Base-by-base conservation (phyloP, 2,113 vertebrate genomes). In the Procapra przewalskii region DNA sequence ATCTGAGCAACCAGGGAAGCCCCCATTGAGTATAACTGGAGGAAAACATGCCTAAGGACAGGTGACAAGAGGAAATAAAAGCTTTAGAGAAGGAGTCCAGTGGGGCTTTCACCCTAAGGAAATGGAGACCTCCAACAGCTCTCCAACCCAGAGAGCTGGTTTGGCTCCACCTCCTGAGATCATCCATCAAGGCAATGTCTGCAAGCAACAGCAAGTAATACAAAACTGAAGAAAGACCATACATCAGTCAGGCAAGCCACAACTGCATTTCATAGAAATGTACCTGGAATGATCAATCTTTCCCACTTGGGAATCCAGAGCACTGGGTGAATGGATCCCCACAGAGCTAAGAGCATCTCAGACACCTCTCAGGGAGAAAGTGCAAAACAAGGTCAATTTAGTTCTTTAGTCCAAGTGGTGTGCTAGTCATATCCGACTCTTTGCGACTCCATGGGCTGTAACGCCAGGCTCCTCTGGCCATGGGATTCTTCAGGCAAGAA, bases 371-470 rank as follows among this genome's bases (percentile, higher is more conserved):
- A 85, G 82, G 31, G 52, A 57, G 92, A 84, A 48, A n/a, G 54
- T 62, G 40, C 25, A 12, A 95, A 98, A 84, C 52, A 82, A 91
- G 91, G 86, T 25, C 67, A 43, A 48, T 80, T 85, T 71, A 12
- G 45, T 84, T 93, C 84, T 93, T 67, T 71, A 91, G 54, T 94
- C 96, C 82, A 54, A 54, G n/a, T 10, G 1, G 4, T 71, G 19
- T 40, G 67, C 36, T 71, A 71, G 67, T 71, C n/a, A 11, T 40
- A n/a, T 40, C 67, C 0, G 0, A 40, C 67, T 40, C 67, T 40
- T 40, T 40, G n/a, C 4, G 0, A 40, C 19, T 10, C 19, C n/a
- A 71, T 71, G n/a, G 36, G 40, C 67, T 1, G 10, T 40, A 40
- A 40, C 0, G 2, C 67, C 67, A 40, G 36, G 36, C 36, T 75